Evolutionary conservation across 2,888 invertebrate genomes (phyloP).

Genomic region (Drosophila siamana): DNA sequence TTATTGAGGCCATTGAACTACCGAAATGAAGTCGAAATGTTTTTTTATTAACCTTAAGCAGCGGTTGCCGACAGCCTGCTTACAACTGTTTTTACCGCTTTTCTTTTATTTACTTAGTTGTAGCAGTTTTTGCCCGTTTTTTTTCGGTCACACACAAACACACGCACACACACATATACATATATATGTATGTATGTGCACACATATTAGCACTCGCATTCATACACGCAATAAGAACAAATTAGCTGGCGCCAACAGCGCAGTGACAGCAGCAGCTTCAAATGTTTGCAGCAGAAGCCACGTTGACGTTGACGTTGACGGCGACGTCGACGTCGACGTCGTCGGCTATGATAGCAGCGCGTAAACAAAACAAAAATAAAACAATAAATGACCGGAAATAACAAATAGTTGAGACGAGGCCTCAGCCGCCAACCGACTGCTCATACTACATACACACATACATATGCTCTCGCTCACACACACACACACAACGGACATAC

Average conservation of each 20-base stretch:
- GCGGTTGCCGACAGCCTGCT: slow-evolving; percentile 53
- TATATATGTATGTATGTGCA: neutral
- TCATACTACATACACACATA: neutral
- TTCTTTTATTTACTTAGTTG: slow-evolving; percentile 54
- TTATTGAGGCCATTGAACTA: slow-evolving; percentile 71
- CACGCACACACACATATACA: slow-evolving; percentile 8
- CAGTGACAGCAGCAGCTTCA: neutral
- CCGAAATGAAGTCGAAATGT: slow-evolving; percentile 56
- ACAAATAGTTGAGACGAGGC: slow-evolving; percentile 58
- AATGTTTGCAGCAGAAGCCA: slow-evolving; percentile 11
- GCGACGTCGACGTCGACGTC: slow-evolving; percentile 28
- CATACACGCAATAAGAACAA: slow-evolving; percentile 2
- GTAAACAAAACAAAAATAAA: slow-evolving; percentile 33
- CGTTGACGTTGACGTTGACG: slow-evolving; percentile 32
- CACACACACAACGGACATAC: slow-evolving; percentile 2
- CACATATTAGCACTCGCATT: neutral
- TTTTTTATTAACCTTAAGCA: slow-evolving; percentile 68
- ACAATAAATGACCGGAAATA: slow-evolving; percentile 67
- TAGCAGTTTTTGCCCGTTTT: slow-evolving; percentile 31
- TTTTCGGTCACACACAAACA: slow-evolving; percentile 48
- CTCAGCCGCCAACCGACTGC: slow-evolving; percentile 13
- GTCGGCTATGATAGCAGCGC: slow-evolving; percentile 8
- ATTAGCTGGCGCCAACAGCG: slow-evolving; percentile 35
- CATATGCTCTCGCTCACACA: slow-evolving; percentile 6
- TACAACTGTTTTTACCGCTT: slow-evolving; percentile 78